These are phyloP conservation scores for Lacerta viridis DNA, from an alignment of 2,797 vertebrate genomes.

Conservation along the genomic window DNA sequence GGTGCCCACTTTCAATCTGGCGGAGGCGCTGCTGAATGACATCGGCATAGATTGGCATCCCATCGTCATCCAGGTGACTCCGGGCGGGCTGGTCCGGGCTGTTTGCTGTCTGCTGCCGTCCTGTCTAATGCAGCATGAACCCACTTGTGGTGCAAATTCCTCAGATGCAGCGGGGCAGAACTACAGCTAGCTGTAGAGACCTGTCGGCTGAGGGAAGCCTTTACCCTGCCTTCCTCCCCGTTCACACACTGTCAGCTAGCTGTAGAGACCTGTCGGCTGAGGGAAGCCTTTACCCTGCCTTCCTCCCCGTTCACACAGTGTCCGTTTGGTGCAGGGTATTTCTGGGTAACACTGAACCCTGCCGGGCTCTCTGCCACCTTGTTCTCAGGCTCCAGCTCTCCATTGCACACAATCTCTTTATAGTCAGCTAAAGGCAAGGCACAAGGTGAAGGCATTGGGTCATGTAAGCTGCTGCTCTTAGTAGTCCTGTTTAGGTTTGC, in stretches of 20 bases:
- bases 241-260: slow-evolving; percentile 84
- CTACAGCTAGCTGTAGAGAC: slow-evolving; percentile 86
- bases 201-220: slow-evolving; percentile 87
- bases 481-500: slow-evolving; percentile 83
- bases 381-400: slow-evolving; percentile 82
- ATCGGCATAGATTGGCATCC: slow-evolving; percentile 92
- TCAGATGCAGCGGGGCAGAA: slow-evolving; percentile 84
- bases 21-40: slow-evolving; percentile 93
- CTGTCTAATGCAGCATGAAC: slow-evolving; percentile 64
- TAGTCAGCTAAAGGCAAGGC: slow-evolving; percentile 87
- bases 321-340: slow-evolving; percentile 74
- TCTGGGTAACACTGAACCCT: slow-evolving; percentile 54
- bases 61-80: slow-evolving; percentile 94
- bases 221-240: slow-evolving; percentile 78
- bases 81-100: slow-evolving; percentile 92
- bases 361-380: slow-evolving; percentile 66
- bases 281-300: slow-evolving; percentile 75
- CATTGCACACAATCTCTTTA: slow-evolving; percentile 85
- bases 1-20: slow-evolving; percentile 95
- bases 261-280: slow-evolving; percentile 88
- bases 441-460: slow-evolving; percentile 84
- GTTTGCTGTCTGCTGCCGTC: slow-evolving; percentile 76
- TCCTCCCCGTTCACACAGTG: slow-evolving; percentile 83
- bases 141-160: slow-evolving; percentile 86
- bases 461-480: slow-evolving; percentile 75